phyloP scores from a whole-genome alignment of 2,888 invertebrate species.

The Panopea generosa region DNA sequence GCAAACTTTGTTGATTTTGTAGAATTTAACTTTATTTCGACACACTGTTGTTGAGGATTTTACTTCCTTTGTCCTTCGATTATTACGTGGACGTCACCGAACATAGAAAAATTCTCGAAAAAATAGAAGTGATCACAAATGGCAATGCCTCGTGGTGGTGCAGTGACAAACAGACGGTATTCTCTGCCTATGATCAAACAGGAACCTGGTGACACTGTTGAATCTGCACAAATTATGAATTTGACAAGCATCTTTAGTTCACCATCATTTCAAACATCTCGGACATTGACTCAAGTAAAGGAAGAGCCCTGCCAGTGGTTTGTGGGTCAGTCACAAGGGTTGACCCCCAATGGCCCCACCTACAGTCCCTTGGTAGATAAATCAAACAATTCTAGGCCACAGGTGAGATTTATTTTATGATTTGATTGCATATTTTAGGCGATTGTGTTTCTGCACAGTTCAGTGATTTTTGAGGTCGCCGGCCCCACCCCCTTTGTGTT shows the following conservation, averaged over 20 bases:
- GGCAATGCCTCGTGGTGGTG: slow-evolving; percentile 72
- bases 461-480: slow-evolving; percentile 43
- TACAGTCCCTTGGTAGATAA: slow-evolving; percentile 65
- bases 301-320: slow-evolving; percentile 52
- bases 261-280: slow-evolving; percentile 37
- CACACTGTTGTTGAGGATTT: slow-evolving; percentile 28
- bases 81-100: slow-evolving; percentile 45
- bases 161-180: slow-evolving; percentile 67
- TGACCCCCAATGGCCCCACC: slow-evolving; percentile 57
- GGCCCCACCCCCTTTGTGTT: slow-evolving; percentile 11
- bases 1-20: slow-evolving; percentile 28
- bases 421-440: not conserved
- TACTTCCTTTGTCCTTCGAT: slow-evolving; percentile 56
- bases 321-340: slow-evolving; percentile 40
- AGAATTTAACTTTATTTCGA: slow-evolving; percentile 62
- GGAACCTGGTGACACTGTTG: slow-evolving; percentile 68
- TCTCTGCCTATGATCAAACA: slow-evolving; percentile 74
- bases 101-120: slow-evolving; percentile 35
- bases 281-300: slow-evolving; percentile 62
- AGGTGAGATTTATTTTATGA: slow-evolving; percentile 60
- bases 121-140: slow-evolving; percentile 16
- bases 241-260: slow-evolving; percentile 73
- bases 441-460: slow-evolving; percentile 43
- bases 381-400: slow-evolving; percentile 67
- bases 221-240: slow-evolving; percentile 74